Evolutionary conservation across 2,888 invertebrate genomes (phyloP), one percentile per base, ranked within the genome.

Genomic region (Ophion ventricosus): DNA sequence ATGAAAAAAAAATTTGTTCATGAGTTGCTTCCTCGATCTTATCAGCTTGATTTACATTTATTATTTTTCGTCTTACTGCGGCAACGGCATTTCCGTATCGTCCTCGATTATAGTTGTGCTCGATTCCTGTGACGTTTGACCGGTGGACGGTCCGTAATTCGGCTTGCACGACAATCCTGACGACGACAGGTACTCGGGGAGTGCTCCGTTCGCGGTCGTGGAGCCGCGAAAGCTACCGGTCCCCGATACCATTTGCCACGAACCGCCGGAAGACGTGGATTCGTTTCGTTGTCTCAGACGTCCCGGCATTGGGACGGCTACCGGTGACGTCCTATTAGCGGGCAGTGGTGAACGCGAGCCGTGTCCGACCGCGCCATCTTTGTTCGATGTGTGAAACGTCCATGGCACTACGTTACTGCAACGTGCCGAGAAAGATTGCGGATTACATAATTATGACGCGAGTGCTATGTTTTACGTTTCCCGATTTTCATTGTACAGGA

Each of bases 241-340:
- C 10, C 95, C 95, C 11, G 95, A 95, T 82, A 96, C 95, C 91
- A 96, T 94, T 91, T 96, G 96, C 96, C 96, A 96, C 88, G 96
- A 96, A 78, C 95, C 95, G 66, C 94, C 94, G 85, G 94, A 94
- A 70, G 94, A 93, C 54, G 95, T 95, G 17, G 95, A 95, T 72
- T 96, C 95, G 86, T 95, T 95, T 35, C 95, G 94, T 88, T 95
- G 95, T 49, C 96, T 94, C 49, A 94, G 86, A 66, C 94, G 92
- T 35, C 93, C 92, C 77, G 94, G 94, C 72, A 94, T 93, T 66
- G 96, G 96, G 86, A 96, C 96, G 20, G 96, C 95, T 54, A 96
- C 95, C 5, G 96, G 96, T 89, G 96, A 96, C 83, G 96, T 96
- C 87, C 95, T 91, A 83, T 91, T 93, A 5, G 90, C 91, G 29